phyloP scores from a whole-genome alignment of 1,140 invertebrate species.

The Pemphigus obesinymphae region DNA sequence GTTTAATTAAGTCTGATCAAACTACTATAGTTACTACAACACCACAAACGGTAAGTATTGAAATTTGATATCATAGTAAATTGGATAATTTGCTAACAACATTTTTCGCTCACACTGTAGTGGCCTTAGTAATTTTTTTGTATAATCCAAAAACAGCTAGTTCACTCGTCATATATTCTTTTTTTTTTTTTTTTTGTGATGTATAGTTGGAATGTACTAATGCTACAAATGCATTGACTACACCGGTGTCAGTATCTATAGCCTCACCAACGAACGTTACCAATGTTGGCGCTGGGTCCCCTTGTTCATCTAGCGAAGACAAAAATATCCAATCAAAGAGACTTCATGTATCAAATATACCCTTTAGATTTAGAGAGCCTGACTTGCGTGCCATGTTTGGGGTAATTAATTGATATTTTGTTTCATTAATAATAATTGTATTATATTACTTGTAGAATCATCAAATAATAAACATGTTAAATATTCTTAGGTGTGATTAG shows the following conservation, averaged over 20 bases:
- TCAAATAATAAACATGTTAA: slow-evolving; percentile 2
- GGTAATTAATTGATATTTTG: slow-evolving; percentile 62
- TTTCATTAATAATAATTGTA: slow-evolving; percentile 7
- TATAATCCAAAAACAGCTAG: slow-evolving; percentile 46
- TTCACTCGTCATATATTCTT: slow-evolving; percentile 46
- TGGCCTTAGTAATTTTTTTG: slow-evolving; percentile 45
- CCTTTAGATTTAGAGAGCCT: slow-evolving; percentile 95
- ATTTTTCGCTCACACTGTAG: slow-evolving; percentile 17
- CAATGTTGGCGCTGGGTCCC: slow-evolving; percentile 47
- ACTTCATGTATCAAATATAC: slow-evolving; percentile 96
- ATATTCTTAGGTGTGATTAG: not conserved
- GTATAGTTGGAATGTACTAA: slow-evolving; percentile 45
- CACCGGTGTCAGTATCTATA: slow-evolving; percentile 44
- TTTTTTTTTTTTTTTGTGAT: slow-evolving; percentile 42
- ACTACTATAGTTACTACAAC: not conserved
- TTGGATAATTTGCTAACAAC: slow-evolving; percentile 1
- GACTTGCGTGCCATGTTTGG: slow-evolving; percentile 96
- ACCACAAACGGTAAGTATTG: slow-evolving; percentile 18
- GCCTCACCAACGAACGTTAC: slow-evolving; percentile 43
- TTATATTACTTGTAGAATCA: slow-evolving; percentile 15
- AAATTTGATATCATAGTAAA: not conserved
- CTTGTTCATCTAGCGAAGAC: slow-evolving; percentile 45
- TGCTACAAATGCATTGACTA: slow-evolving; percentile 45
- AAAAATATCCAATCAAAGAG: slow-evolving; percentile 72
- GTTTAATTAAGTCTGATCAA: slow-evolving; percentile 13